phyloP scores from a whole-genome alignment of 2,113 vertebrate genomes.

The Odocoileus hemionus region DNA sequence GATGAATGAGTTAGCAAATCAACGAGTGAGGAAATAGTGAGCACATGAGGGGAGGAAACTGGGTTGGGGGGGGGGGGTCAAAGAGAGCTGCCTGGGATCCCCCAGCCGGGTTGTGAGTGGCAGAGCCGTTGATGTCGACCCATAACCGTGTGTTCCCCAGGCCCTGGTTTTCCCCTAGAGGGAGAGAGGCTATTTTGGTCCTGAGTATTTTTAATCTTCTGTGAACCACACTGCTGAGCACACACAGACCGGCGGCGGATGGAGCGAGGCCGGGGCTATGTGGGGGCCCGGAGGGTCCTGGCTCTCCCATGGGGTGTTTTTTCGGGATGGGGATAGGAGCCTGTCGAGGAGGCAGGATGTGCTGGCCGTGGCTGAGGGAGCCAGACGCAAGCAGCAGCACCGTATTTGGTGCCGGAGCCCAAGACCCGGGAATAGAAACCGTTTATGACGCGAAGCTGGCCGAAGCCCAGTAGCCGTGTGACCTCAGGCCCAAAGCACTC shows the following conservation, averaged over 20 bases:
- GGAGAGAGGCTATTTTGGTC: neutral
- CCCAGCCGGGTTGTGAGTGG: accelerated
- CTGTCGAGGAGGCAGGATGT: accelerated
- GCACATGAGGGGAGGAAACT: neutral
- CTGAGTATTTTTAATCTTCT: neutral
- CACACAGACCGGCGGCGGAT: accelerated
- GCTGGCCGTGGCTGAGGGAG: neutral
- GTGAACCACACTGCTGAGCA: neutral
- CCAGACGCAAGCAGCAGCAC: neutral
- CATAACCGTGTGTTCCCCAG: neutral
- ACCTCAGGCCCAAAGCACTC: constrained; percentile 43
- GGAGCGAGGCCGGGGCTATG: neutral
- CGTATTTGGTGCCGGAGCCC: constrained; percentile 56
- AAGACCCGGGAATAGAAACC: constrained; percentile 34
- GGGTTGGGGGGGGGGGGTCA: neutral
- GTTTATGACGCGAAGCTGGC: neutral
- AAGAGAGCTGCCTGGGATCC: neutral
- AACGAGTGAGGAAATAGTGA: neutral
- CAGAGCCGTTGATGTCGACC: neutral
- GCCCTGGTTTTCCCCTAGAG: neutral
- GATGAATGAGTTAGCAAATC: neutral
- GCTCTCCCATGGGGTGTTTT: neutral
- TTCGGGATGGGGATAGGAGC: neutral
- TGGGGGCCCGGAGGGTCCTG: neutral
- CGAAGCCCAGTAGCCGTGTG: neutral